A percentile compares a stretch with the other conserved stretches of the same genome.
These are phyloP conservation scores for Anorthoa munda DNA, from an alignment of 2,888 invertebrate genomes.

Conservation along the genomic window DNA sequence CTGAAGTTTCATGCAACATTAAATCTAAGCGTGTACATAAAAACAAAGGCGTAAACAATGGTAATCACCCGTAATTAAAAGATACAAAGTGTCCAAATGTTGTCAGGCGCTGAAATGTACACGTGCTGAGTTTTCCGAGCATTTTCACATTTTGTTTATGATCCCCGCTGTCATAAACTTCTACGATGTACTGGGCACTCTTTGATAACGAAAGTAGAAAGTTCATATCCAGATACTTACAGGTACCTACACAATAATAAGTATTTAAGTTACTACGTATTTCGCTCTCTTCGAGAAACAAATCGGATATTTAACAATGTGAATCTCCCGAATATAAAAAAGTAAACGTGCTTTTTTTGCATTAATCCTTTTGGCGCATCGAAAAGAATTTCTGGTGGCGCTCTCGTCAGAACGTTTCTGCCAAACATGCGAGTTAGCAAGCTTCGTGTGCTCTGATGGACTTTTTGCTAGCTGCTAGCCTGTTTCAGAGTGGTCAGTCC, in stretches of 20 bases:
- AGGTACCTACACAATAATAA: not conserved
- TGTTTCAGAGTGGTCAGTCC: conserved; percentile 27
- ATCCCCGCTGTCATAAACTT: not conserved
- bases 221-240: not conserved
- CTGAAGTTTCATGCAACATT: conserved; percentile 46
- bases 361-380: conserved; percentile 29
- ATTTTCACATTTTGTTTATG: not conserved
- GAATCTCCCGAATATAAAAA: not conserved
- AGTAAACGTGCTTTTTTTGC: conserved; percentile 6
- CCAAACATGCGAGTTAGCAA: conserved; percentile 44
- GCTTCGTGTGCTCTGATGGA: conserved; percentile 42
- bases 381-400: conserved; percentile 25
- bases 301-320: not conserved
- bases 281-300: not conserved
- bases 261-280: not conserved
- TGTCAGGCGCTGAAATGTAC: conserved; percentile 10
- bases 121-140: not conserved
- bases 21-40: conserved; percentile 42
- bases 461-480: conserved; percentile 44
- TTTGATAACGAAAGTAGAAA: not conserved
- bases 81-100: conserved; percentile 19
- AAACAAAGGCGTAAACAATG: conserved; percentile 50
- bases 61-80: conserved; percentile 39
- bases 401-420: conserved; percentile 11
- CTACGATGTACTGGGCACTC: not conserved